Percentiles rank a stretch among this genome's conserved stretches.
Evolutionary conservation across 2,888 invertebrate genomes (phyloP).

Genomic region (Drosophila anomelani): DNA sequence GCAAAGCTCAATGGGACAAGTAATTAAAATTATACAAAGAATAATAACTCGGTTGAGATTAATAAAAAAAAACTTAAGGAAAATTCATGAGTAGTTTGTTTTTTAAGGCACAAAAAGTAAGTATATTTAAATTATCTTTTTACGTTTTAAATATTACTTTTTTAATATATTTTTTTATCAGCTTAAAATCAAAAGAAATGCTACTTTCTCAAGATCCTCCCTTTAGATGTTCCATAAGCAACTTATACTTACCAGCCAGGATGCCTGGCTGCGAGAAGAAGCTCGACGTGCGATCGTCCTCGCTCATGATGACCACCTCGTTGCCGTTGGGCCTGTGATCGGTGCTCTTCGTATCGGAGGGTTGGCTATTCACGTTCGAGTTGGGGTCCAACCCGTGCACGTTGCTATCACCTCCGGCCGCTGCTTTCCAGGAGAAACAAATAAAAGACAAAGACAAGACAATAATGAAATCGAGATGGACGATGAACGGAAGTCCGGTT

Average conservation of each 20-base stretch:
- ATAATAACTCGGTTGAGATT: neutral
- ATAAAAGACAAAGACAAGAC: constrained; percentile 2
- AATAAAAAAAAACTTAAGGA: neutral
- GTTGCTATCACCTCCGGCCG: constrained; percentile 76
- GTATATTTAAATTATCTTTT: neutral
- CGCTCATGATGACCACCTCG: constrained; percentile 92
- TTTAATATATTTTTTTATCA: neutral
- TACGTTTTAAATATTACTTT: neutral
- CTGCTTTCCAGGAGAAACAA: constrained; percentile 47
- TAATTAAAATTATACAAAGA: neutral
- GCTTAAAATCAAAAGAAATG: neutral
- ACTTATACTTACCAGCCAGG: constrained; percentile 89
- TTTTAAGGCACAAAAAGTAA: too few species aligned
- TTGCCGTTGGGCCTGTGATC: constrained; percentile 85
- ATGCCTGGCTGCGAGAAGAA: constrained; percentile 98
- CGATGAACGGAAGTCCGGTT: constrained; percentile 9
- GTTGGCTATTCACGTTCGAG: constrained; percentile 82
- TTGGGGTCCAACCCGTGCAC: constrained; percentile 83
- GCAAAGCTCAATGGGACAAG: neutral
- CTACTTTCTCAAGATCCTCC: neutral
- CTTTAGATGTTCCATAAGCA: too few species aligned
- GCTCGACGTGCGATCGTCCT: constrained; percentile 93
- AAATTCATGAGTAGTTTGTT: too few species aligned
- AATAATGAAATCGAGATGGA: constrained; percentile 9
- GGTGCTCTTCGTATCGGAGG: constrained; percentile 81